Conservation (phyloP, 1,140 invertebrate genomes). For the Streblospio benedicti region DNA sequence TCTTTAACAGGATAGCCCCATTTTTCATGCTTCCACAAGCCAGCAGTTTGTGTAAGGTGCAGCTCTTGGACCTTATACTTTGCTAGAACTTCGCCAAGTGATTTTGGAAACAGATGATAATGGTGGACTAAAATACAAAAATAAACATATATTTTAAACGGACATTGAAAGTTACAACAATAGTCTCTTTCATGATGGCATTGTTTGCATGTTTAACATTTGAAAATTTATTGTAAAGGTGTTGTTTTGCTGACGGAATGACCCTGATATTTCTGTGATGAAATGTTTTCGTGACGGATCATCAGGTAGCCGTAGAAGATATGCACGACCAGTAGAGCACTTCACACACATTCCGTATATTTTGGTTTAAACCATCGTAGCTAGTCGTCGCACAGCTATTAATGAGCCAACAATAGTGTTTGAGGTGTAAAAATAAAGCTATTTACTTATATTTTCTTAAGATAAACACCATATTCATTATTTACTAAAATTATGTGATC, state of each 20-base stretch:
- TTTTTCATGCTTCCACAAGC: constrained; percentile 80
- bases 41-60: constrained; percentile 82
- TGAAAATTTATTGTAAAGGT: neutral
- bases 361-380: too few species aligned
- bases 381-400: too few species aligned
- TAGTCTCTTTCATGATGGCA: neutral
- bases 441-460: too few species aligned
- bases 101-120: constrained; percentile 78
- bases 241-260: constrained; percentile 23
- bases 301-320: too few species aligned
- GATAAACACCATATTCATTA: too few species aligned
- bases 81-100: constrained; percentile 79
- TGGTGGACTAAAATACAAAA: constrained; percentile 50
- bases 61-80: constrained; percentile 78
- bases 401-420: too few species aligned
- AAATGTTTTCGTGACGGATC: too few species aligned
- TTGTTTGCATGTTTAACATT: neutral
- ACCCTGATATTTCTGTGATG: too few species aligned
- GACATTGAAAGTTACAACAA: neutral
- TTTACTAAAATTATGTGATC: too few species aligned
- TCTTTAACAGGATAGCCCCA: constrained; percentile 84
- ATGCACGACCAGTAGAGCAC: too few species aligned
- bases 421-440: too few species aligned
- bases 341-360: too few species aligned
- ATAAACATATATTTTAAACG: neutral